Evolutionary conservation across 2,797 vertebrate genomes (phyloP), one percentile per base, ranked within the genome.

Genomic region (Apodemus agrarius): DNA sequence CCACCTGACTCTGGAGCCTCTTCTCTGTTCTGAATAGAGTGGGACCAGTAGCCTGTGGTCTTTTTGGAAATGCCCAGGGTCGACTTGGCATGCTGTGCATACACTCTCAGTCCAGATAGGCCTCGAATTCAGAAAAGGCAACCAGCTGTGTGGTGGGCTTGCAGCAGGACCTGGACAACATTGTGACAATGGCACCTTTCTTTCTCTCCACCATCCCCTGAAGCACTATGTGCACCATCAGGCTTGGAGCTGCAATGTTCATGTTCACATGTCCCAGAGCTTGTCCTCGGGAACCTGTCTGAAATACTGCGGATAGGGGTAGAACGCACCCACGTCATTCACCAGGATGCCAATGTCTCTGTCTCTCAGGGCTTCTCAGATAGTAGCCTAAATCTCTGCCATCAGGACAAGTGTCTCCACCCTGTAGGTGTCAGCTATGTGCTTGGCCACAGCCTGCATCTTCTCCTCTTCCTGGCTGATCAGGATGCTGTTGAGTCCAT

Each of bases 21-120:
- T 49, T n/a, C 43, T 49, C 74, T 8, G 37, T 21, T 74, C 3
- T 99, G 98, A 92, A 99, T 97, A 0, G 99, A 99, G 89, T 99
- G 99, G n/a, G 99, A 99, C 99, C 99, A 99, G 98, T 99, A 99
- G 54, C 99, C 99, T 0, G 99, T 99, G 83, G 99, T 99, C 98
- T 99, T 99, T 75, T 97, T 99, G 0, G 99, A 99, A 93, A 99
- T 98, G 3, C 99, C 99, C 37, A 99, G 98, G n/a, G 99, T 99
- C 95, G 99, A 99, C 96, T 99, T 22, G 37, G 99, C 99, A 17
- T 99, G 99, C 16, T 97, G 99, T 21, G 99, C 99, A 0, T 99
- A 99, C 9, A 99, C 99, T 75, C 99, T 99, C 1, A 99, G 97
- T 99, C 99, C 97, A 99, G 94, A 96, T 99, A 99, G 40, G 98